Evolutionary conservation across 2,797 vertebrate species (phyloP).

Genomic region (Xenops minutus): DNA sequence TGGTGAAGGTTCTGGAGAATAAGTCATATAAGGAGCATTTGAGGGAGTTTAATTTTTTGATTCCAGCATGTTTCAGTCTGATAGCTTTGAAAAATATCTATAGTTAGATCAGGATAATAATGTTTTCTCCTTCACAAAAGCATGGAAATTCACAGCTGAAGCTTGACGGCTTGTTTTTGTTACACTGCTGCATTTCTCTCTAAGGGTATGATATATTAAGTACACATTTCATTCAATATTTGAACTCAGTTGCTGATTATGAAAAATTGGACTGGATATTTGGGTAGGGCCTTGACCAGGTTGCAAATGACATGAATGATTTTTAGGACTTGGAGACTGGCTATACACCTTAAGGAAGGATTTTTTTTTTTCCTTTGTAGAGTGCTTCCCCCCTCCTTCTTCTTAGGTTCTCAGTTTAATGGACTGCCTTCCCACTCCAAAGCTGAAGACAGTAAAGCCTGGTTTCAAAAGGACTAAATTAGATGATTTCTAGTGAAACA

Average conservation of each 20-base stretch:
- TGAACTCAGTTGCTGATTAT: background rate
- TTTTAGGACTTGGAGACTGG: background rate
- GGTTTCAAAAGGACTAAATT: background rate
- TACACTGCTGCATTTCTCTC: background rate
- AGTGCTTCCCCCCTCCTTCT: background rate
- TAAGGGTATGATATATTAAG: background rate
- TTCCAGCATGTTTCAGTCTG: background rate
- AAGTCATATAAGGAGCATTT: no score
- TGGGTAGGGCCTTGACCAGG: background rate
- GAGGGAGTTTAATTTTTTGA: background rate
- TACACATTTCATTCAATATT: background rate
- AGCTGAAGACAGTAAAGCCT: background rate
- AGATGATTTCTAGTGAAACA: background rate
- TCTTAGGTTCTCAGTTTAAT: background rate
- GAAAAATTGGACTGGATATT: background rate
- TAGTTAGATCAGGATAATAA: background rate
- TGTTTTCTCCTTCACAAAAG: background rate
- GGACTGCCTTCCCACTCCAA: background rate
- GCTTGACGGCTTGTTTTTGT: background rate
- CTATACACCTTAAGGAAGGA: background rate
- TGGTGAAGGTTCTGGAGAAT: fast-evolving
- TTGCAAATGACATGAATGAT: background rate
- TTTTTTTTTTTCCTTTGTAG: background rate
- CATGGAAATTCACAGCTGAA: background rate
- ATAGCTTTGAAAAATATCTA: background rate